phyloP scores from a whole-genome alignment of 2,797 vertebrate species.

The Pteronotus mesoamericanus region DNA sequence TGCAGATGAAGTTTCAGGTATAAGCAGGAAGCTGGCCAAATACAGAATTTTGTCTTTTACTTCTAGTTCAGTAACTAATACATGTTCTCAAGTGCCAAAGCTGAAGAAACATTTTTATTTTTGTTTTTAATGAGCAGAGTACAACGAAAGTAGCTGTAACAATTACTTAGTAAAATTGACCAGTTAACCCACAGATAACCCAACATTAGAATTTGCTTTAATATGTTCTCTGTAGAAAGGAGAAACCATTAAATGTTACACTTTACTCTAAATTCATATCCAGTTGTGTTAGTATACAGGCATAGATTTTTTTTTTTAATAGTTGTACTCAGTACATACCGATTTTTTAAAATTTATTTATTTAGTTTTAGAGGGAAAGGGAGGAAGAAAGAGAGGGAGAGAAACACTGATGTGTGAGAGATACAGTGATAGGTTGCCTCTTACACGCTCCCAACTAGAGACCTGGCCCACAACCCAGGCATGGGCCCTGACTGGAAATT shows the following conservation, averaged over 20 bases:
- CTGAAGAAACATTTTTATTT: not conserved
- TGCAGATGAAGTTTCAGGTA: constrained; percentile 30
- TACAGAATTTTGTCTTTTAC: constrained; percentile 43
- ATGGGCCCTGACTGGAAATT: too few species aligned
- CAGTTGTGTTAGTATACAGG: not conserved
- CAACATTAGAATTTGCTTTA: constrained; percentile 44
- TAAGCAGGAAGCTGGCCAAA: constrained; percentile 29
- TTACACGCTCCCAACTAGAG: too few species aligned
- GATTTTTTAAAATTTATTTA: not conserved
- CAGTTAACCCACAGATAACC: constrained; percentile 1
- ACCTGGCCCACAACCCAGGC: too few species aligned
- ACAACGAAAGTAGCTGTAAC: constrained; percentile 30
- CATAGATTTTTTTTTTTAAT: not conserved
- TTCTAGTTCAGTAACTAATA: constrained; percentile 23
- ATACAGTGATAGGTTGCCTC: too few species aligned
- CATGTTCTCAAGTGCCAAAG: constrained; percentile 37
- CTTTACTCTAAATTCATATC: constrained; percentile 34
- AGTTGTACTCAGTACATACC: not conserved
- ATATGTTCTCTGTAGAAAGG: not conserved
- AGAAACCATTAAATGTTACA: constrained; percentile 23
- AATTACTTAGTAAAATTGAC: constrained; percentile 34
- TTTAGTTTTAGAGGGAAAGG: too few species aligned
- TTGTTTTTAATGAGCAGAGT: not conserved
- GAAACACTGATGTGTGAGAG: too few species aligned
- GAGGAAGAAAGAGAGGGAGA: too few species aligned